Conservation (phyloP, 2,113 vertebrate species). For the Centropus unirufus region DNA sequence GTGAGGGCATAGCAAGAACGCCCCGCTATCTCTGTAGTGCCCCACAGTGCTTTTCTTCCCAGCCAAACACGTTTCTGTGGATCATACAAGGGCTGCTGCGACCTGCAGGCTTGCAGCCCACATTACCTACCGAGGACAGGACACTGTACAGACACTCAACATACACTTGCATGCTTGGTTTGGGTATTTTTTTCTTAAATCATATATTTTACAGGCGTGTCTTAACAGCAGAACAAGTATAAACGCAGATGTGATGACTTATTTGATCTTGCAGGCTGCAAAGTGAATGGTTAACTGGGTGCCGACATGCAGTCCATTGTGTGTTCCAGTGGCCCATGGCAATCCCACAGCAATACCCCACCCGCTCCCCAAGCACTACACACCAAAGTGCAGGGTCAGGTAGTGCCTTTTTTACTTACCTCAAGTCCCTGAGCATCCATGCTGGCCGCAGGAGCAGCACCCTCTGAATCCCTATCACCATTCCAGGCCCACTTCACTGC, state of each 20-base stretch:
- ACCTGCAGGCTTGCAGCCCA: neutral
- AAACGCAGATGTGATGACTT: neutral
- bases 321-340: fast-evolving
- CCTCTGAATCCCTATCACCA: neutral
- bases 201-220: neutral
- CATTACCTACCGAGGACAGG: neutral
- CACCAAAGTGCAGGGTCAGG: fast-evolving
- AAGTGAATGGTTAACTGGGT: fast-evolving
- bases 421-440: fast-evolving
- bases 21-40: neutral
- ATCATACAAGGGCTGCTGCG: neutral
- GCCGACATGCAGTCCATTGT: neutral
- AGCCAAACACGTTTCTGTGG: neutral
- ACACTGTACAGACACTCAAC: neutral
- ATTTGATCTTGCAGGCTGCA: neutral
- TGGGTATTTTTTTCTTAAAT: neutral
- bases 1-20: neutral
- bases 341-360: fast-evolving
- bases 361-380: neutral
- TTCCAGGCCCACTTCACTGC: neutral
- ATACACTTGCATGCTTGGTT: neutral
- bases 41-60: neutral
- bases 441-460: neutral
- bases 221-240: neutral
- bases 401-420: neutral